Conservation (phyloP, 2,113 vertebrate species). For the Pithys albifrons region DNA sequence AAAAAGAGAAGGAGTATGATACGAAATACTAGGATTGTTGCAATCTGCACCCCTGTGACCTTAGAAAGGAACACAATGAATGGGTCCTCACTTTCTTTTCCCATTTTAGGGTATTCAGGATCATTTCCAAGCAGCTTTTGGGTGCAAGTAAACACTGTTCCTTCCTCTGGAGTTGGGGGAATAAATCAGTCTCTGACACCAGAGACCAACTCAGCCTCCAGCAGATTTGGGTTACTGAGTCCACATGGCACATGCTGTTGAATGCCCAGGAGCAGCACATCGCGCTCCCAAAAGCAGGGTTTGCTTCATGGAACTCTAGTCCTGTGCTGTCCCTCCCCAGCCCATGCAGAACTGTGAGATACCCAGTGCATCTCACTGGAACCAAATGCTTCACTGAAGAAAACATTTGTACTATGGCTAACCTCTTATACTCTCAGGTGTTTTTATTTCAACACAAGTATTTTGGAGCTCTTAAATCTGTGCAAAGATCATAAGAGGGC, state of each 20-base stretch:
- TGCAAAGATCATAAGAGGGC: neutral
- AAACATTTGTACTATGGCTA: neutral
- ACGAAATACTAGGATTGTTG: neutral
- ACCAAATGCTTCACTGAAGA: neutral
- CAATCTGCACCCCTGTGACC: neutral
- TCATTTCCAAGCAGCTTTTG: neutral
- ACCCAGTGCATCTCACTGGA: neutral
- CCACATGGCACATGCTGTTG: neutral
- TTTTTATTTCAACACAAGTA: neutral
- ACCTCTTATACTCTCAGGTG: neutral
- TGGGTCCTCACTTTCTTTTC: neutral
- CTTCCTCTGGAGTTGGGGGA: neutral
- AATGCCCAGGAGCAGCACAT: neutral
- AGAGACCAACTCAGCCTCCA: neutral
- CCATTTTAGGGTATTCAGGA: neutral
- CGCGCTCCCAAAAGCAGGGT: neutral
- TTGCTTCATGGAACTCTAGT: neutral
- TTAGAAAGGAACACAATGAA: neutral
- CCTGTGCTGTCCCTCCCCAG: neutral
- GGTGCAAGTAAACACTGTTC: neutral
- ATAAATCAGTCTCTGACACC: neutral
- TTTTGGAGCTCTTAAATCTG: neutral
- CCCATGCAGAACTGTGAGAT: neutral
- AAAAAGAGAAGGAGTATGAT: neutral
- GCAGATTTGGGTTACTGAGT: neutral